Base-by-base conservation (phyloP, 2,113 vertebrate genomes). In the Echinops telfairi region DNA sequence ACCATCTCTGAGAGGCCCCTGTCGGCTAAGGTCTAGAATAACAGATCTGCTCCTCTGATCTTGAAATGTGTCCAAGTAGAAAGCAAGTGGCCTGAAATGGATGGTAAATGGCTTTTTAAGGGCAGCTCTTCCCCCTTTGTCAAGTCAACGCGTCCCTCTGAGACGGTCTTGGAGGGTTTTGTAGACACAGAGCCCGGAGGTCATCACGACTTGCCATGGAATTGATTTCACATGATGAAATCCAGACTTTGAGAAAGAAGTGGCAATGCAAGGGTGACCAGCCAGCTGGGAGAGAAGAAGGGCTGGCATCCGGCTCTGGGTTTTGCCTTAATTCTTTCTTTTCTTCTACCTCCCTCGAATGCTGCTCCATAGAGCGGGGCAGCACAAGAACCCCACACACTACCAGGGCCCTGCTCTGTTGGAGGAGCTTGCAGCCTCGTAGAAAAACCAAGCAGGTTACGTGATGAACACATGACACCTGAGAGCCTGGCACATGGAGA, bases 121-220 rank as follows among this genome's bases (percentile, higher is more conserved):
- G 27, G 27, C 29, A 68, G 53, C 20, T 20, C 4, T 58, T 17
- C 38, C 75, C 85, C 79, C 71, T 93, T 93, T 76, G 33, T 91
- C 92, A 89, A 64, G 60, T 80, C 43, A 89, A 53, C 40, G 89
- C n/a, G 57, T 88, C 79, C 80, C 87, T 84, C 57, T 47, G 76
- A 93, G 58, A 33, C 15, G 31, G 15, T 57, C 9, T 75, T 81
- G 33, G 12, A 58, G 91, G 58, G 36, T 10, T 36, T 20, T 73
- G 6, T 38, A 36, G 70, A 36, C 1, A 1, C 14, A 70, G n/a
- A 33, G n/a, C 33, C 8, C 36, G 9, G 7, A 73, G 36, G 17
- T 62, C 70, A 6, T 5, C 22, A 60, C 88, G 43, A 12, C 68
- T 86, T 89, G 81, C 43, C 53, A 0, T 1, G 20, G 40, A 77